A percentile compares a stretch with the other conserved stretches of the same genome.
These are phyloP conservation scores for Clarias magur DNA, from an alignment of 2,113 vertebrate genomes.

Conservation along the genomic window DNA sequence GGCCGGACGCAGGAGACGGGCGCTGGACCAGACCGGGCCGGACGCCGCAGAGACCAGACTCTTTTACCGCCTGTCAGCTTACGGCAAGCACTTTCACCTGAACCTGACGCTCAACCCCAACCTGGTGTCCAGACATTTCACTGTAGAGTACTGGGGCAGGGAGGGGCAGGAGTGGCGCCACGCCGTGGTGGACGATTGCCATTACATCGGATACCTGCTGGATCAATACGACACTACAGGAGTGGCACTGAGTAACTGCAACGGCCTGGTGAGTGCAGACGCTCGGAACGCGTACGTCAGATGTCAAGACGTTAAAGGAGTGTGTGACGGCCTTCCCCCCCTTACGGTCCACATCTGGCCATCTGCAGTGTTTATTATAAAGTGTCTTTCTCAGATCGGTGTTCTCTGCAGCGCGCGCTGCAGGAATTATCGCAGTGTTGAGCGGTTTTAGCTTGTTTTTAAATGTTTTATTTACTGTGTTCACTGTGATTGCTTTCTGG, in stretches of 20 bases:
- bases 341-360: not conserved
- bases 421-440: not conserved
- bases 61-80: slow-evolving; percentile 97
- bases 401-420: not conserved
- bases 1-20: slow-evolving; percentile 84
- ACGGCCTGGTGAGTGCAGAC: slow-evolving; percentile 89
- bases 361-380: not conserved
- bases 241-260: slow-evolving; percentile 96
- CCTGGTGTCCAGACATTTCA: slow-evolving; percentile 95
- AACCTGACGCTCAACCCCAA: slow-evolving; percentile 95
- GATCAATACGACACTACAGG: slow-evolving; percentile 84
- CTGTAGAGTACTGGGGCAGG: slow-evolving; percentile 96
- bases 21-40: slow-evolving; percentile 75
- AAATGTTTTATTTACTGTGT: slow-evolving; percentile 3
- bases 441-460: not conserved
- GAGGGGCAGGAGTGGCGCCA: slow-evolving; percentile 89
- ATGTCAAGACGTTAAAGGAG: not conserved
- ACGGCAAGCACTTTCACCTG: slow-evolving; percentile 98
- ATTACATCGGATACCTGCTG: slow-evolving; percentile 91
- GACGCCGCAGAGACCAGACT: slow-evolving; percentile 82
- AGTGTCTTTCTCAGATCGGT: not conserved
- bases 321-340: not conserved
- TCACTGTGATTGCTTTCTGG: not conserved
- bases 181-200: slow-evolving; percentile 86
- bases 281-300: too few species aligned